Conservation (phyloP, 37 sponge, comb jelly and placozoan species). For the Amphimedon queenslandica region DNA sequence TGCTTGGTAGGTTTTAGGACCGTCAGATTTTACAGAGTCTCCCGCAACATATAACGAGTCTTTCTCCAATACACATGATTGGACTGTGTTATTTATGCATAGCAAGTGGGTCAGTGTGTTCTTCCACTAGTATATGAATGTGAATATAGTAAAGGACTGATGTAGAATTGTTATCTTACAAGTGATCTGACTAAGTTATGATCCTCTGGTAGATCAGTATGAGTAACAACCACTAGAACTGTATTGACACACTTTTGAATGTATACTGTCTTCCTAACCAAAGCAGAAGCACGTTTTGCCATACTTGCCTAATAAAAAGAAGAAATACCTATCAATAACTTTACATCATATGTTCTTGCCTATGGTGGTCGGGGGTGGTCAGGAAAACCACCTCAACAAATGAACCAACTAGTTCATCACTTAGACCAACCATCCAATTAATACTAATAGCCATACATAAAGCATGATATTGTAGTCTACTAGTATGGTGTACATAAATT, state of each 20-base stretch:
- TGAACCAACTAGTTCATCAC: too few species aligned
- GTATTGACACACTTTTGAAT: constrained; percentile 59
- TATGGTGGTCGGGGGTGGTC: too few species aligned
- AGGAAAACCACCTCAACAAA: too few species aligned
- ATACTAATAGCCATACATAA: too few species aligned
- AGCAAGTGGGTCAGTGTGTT: constrained; percentile 16
- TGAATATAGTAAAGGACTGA: neutral
- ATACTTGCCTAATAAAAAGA: too few species aligned
- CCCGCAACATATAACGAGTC: neutral
- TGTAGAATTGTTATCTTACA: constrained; percentile 21
- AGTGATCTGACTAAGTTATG: constrained; percentile 17
- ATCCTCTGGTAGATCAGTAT: constrained; percentile 34
- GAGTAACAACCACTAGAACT: constrained; percentile 35
- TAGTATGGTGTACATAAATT: too few species aligned
- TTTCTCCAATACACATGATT: neutral
- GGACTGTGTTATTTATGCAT: constrained; percentile 8
- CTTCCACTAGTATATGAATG: constrained; percentile 23
- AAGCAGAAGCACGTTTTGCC: too few species aligned
- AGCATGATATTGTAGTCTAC: too few species aligned
- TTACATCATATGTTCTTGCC: too few species aligned
- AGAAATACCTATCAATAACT: too few species aligned
- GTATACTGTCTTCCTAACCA: too few species aligned
- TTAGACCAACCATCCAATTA: too few species aligned
- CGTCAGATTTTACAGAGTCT: neutral
- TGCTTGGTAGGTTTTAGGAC: neutral